These are phyloP conservation scores for Phylloscopus trochiloides DNA, from an alignment of 2,113 vertebrate species.

Conservation along the genomic window DNA sequence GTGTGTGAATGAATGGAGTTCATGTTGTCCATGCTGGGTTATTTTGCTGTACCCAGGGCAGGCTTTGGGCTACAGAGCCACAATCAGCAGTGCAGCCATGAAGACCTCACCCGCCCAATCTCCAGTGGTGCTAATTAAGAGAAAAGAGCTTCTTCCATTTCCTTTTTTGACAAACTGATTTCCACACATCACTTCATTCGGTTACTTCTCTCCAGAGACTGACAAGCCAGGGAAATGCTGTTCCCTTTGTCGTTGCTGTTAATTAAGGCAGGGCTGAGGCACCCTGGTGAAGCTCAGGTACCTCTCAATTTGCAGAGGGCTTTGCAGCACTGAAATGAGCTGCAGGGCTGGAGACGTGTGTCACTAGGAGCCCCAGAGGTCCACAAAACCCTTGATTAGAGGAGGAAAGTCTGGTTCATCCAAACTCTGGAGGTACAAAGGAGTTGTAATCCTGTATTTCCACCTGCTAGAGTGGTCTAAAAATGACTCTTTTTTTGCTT, in stretches of 20 bases:
- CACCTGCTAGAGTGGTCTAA: neutral
- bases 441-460: neutral
- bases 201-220: neutral
- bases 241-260: neutral
- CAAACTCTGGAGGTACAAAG: neutral
- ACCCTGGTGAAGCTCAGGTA: neutral
- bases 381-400: neutral
- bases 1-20: neutral
- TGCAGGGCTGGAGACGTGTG: neutral
- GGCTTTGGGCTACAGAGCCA: neutral
- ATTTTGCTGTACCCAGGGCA: neutral
- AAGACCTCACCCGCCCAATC: neutral
- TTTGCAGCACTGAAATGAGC: neutral
- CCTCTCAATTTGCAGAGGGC: neutral
- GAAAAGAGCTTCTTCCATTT: neutral
- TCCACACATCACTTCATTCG: neutral
- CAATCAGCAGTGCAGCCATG: neutral
- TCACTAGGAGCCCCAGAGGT: neutral
- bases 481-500: neutral
- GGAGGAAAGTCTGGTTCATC: neutral
- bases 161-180: neutral
- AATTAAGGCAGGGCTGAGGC: conserved; percentile 8
- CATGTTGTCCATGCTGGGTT: neutral
- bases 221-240: neutral
- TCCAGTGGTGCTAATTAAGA: neutral